Evolutionary conservation across 2,888 invertebrate species (phyloP).

Genomic region (Lysandra coridon): DNA sequence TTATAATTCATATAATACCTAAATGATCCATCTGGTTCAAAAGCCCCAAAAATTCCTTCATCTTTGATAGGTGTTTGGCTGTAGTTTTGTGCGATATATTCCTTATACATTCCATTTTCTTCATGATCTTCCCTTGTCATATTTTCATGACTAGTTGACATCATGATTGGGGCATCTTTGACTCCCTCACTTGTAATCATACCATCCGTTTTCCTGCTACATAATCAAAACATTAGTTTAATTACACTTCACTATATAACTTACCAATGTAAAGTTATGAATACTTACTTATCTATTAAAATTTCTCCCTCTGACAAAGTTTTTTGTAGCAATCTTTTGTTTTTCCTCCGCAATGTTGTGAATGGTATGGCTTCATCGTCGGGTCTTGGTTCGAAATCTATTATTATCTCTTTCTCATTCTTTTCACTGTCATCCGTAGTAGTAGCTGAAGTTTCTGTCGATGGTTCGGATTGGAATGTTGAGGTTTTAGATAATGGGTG

Average conservation of each 20-base stretch:
- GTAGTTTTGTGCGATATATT: conserved; percentile 73
- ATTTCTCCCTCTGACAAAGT: conserved; percentile 92
- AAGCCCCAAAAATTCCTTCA: conserved; percentile 77
- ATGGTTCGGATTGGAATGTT: conserved; percentile 77
- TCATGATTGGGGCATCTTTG: conserved; percentile 73
- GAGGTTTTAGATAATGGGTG: conserved; percentile 74
- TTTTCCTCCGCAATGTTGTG: conserved; percentile 75
- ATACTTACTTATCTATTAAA: conserved; percentile 79
- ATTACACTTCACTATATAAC: no score
- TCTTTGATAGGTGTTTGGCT: conserved; percentile 81
- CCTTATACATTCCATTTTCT: conserved; percentile 67
- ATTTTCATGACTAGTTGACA: conserved; percentile 83
- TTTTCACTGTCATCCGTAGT: conserved; percentile 80
- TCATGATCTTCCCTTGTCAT: conserved; percentile 76
- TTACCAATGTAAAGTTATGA: not conserved
- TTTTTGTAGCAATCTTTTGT: conserved; percentile 83
- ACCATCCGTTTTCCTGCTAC: conserved; percentile 70
- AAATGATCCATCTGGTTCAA: conserved; percentile 75
- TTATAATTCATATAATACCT: conserved; percentile 54
- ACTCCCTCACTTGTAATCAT: conserved; percentile 70
- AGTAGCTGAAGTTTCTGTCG: conserved; percentile 75
- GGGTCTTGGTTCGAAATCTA: conserved; percentile 90
- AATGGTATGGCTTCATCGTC: conserved; percentile 84
- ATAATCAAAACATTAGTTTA: not conserved
- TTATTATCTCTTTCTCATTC: conserved; percentile 90